These are phyloP conservation scores for Limosa lapponica DNA, from an alignment of 2,797 vertebrate species.

Conservation along the genomic window DNA sequence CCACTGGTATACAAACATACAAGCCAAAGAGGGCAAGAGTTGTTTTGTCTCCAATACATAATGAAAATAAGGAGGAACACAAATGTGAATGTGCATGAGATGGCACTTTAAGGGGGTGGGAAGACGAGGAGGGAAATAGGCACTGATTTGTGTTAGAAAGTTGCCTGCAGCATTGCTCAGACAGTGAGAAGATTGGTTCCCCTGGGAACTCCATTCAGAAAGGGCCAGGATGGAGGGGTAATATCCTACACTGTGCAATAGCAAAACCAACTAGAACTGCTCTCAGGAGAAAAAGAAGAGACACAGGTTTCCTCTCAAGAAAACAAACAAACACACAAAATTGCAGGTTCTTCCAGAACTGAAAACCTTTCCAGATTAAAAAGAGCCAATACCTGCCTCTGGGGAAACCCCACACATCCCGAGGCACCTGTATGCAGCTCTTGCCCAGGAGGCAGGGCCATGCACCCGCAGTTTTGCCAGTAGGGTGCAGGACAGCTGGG, in stretches of 20 bases:
- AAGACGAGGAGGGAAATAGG: background rate
- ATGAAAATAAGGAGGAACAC: background rate
- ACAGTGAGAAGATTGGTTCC: background rate
- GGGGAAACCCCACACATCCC: background rate
- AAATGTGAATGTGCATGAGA: fast-evolving
- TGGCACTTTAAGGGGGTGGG: background rate
- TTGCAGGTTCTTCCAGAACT: background rate
- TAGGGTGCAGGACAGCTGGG: background rate
- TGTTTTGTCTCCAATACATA: background rate
- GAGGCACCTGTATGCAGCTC: fast-evolving
- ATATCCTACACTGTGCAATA: fast-evolving
- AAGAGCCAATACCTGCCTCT: background rate
- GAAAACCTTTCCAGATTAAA: background rate
- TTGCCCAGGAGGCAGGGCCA: background rate
- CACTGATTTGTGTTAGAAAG: background rate
- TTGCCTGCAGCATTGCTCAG: background rate
- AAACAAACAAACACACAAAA: background rate
- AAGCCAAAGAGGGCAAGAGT: background rate
- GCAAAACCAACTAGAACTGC: background rate
- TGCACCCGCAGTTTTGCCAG: fast-evolving
- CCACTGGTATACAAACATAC: background rate
- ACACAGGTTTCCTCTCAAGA: background rate
- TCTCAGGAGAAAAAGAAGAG: background rate
- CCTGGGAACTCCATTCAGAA: background rate
- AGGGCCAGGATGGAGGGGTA: background rate